These are phyloP conservation scores for Ephialtes manifestator DNA, from an alignment of 2,888 invertebrate species.

Conservation along the genomic window DNA sequence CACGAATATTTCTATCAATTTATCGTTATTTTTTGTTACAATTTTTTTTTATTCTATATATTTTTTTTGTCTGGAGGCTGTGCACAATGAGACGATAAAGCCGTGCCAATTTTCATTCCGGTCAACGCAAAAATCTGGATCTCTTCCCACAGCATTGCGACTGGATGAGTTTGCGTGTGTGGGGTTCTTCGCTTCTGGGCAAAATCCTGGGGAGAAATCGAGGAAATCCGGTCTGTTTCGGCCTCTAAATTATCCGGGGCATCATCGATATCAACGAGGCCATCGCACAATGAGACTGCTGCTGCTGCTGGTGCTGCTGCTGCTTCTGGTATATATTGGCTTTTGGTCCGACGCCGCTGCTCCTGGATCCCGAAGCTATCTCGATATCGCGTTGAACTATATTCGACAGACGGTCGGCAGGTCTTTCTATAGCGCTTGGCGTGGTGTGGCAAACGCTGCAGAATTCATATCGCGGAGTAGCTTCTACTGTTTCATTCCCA, in stretches of 20 bases:
- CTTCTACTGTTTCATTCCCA: slow-evolving; percentile 46
- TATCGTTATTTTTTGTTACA: slow-evolving; percentile 1
- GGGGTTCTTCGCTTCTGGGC: neutral
- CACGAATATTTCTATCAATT: slow-evolving; percentile 1
- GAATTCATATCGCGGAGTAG: slow-evolving; percentile 78
- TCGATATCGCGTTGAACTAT: slow-evolving; percentile 74
- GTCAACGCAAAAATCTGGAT: slow-evolving; percentile 62
- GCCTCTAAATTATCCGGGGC: slow-evolving; percentile 72
- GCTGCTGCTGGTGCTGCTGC: slow-evolving; percentile 66
- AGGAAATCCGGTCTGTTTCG: slow-evolving; percentile 62
- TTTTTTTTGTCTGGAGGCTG: neutral
- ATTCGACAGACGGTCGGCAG: slow-evolving; percentile 45
- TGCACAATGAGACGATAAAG: slow-evolving; percentile 45
- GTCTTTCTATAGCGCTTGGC: slow-evolving; percentile 39
- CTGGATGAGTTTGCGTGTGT: slow-evolving; percentile 44
- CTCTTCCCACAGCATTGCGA: slow-evolving; percentile 45
- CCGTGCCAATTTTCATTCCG: slow-evolving; percentile 63
- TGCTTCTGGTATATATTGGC: slow-evolving; percentile 43
- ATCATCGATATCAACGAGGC: slow-evolving; percentile 77
- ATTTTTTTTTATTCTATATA: neutral
- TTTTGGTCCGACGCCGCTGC: slow-evolving; percentile 56
- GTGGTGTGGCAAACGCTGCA: slow-evolving; percentile 74
- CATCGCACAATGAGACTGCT: slow-evolving; percentile 76
- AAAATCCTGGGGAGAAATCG: slow-evolving; percentile 55
- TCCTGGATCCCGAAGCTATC: slow-evolving; percentile 65